phyloP scores from a whole-genome alignment of 2,888 invertebrate species.

The Gastrophysa polygoni region DNA sequence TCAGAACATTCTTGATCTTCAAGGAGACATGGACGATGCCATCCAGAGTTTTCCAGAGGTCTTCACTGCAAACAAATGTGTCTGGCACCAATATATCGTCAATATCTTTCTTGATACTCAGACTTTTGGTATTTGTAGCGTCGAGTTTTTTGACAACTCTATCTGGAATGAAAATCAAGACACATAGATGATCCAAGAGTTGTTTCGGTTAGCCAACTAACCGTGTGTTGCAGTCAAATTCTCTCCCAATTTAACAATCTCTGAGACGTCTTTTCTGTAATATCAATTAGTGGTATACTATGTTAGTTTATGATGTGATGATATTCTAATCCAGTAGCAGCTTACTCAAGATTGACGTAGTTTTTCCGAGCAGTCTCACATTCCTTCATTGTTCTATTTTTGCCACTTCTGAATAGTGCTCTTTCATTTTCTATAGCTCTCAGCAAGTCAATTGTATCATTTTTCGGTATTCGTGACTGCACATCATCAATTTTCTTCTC shows the following conservation, averaged over 20 bases:
- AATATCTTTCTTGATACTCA: conserved; percentile 1
- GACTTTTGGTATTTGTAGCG: conserved; percentile 6
- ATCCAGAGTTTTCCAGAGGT: conserved; percentile 6
- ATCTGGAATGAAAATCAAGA: conserved; percentile 16
- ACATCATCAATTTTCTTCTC: not conserved
- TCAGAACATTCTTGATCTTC: conserved; percentile 8
- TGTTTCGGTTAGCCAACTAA: no score
- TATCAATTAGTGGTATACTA: not conserved
- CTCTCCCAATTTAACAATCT: conserved; percentile 8
- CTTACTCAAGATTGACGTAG: not conserved
- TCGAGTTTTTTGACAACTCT: not conserved
- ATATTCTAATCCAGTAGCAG: not conserved
- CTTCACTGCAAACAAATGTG: conserved; percentile 9
- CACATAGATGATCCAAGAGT: no score
- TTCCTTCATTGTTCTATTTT: not conserved
- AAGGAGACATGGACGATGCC: not conserved
- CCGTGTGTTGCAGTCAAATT: no score
- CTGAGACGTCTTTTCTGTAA: conserved; percentile 16
- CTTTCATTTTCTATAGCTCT: not conserved
- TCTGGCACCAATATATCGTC: conserved; percentile 10
- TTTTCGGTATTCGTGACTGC: not conserved
- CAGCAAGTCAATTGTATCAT: not conserved
- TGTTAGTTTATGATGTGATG: no score
- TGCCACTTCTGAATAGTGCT: not conserved
- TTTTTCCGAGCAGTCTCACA: not conserved